These are phyloP conservation scores for Pheosia tremula DNA, from an alignment of 2,888 invertebrate species.

Conservation along the genomic window DNA sequence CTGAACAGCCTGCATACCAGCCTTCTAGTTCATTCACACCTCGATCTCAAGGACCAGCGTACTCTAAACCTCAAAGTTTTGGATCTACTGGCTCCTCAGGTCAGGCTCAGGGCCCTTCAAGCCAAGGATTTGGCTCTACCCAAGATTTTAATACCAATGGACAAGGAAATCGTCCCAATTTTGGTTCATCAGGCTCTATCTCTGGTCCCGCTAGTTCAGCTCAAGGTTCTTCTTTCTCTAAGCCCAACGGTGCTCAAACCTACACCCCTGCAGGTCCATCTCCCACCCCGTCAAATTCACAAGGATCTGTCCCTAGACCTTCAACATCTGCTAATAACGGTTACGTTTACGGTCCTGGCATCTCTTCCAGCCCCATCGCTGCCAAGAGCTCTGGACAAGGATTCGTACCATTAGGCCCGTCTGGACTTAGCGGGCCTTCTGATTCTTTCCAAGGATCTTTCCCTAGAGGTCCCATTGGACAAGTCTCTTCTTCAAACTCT, in stretches of 20 bases:
- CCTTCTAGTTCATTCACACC: background rate
- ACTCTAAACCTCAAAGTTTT: conserved; percentile 5
- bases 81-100: conserved; percentile 11
- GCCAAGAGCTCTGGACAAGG: background rate
- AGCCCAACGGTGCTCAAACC: conserved; percentile 20
- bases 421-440: background rate
- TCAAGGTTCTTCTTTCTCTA: conserved; percentile 28
- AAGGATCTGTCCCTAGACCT: background rate
- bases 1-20: background rate
- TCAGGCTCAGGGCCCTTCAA: conserved; percentile 7
- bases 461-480: background rate
- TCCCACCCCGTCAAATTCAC: background rate
- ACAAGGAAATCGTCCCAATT: conserved; percentile 3
- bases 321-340: background rate
- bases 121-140: background rate
- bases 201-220: conserved; percentile 19
- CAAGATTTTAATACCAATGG: background rate
- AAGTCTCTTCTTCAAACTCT: background rate
- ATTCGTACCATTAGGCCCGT: background rate
- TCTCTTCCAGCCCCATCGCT: background rate
- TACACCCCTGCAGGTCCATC: conserved; percentile 17
- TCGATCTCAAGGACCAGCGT: conserved; percentile 4
- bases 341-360: conserved; percentile 3
- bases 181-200: conserved; percentile 18
- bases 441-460: conserved; percentile 23